Evolutionary conservation across 2,888 invertebrate species (phyloP).

Genomic region (Plebejus argus): DNA sequence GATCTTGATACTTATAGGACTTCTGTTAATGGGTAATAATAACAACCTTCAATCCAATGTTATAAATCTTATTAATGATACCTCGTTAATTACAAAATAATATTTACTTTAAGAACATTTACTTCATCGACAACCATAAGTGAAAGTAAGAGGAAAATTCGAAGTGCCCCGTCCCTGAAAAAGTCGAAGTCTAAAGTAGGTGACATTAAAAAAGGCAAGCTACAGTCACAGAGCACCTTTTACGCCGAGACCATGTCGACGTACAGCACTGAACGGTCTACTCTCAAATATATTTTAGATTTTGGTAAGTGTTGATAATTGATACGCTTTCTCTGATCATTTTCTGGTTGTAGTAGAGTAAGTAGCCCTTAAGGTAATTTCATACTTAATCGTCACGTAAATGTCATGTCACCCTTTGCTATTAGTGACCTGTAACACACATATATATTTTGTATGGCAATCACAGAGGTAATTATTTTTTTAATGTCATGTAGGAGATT

Average conservation of each 20-base stretch:
- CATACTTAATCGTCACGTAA: neutral
- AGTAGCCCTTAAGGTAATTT: neutral
- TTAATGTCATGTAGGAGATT: conserved; percentile 57
- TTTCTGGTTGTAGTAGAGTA: neutral
- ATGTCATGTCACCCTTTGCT: too few relatives aligned
- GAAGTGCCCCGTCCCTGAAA: conserved; percentile 53
- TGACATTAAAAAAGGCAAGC: conserved; percentile 53
- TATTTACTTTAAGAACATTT: conserved; percentile 46
- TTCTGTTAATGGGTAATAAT: conserved; percentile 35
- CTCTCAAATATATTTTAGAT: conserved; percentile 69
- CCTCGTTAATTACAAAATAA: neutral
- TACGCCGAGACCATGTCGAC: conserved; percentile 44
- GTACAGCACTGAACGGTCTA: conserved; percentile 49
- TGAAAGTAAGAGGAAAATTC: conserved; percentile 58
- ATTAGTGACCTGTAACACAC: too few relatives aligned
- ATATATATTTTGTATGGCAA: too few relatives aligned
- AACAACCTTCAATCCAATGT: neutral
- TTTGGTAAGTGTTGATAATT: conserved; percentile 54
- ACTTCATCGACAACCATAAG: conserved; percentile 55
- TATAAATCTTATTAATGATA: neutral
- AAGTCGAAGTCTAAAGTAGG: conserved; percentile 49
- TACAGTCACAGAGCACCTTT: conserved; percentile 52
- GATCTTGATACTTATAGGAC: conserved; percentile 59
- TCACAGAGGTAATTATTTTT: neutral
- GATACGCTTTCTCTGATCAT: neutral